These are phyloP conservation scores for Bombyx mori DNA, from an alignment of 1,140 invertebrate species.

Conservation along the genomic window DNA sequence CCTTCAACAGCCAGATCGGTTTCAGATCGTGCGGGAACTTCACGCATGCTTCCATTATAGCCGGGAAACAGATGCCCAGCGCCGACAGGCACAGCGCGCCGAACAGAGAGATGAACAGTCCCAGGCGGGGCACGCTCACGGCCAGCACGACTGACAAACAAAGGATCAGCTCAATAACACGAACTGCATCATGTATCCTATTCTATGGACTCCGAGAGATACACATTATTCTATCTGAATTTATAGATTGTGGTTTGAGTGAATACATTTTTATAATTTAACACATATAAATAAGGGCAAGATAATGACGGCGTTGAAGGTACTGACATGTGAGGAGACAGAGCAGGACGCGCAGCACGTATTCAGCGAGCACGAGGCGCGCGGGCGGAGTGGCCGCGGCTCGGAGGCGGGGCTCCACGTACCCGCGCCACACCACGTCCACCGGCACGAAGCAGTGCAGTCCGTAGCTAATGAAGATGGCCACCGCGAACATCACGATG, in stretches of 20 bases:
- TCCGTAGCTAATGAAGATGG: constrained; percentile 92
- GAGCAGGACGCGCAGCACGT: constrained; percentile 75
- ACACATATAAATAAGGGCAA: too few relatives aligned
- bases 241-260: too few relatives aligned
- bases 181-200: neutral
- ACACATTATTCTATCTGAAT: too few relatives aligned
- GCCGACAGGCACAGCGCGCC: constrained; percentile 90
- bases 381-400: constrained; percentile 45
- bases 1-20: constrained; percentile 67
- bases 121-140: constrained; percentile 83
- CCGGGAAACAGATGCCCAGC: constrained; percentile 90
- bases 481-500: constrained; percentile 87
- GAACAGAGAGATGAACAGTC: constrained; percentile 91
- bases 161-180: neutral
- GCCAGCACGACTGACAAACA: constrained; percentile 80
- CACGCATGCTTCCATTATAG: constrained; percentile 82
- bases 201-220: too few relatives aligned
- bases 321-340: constrained; percentile 84
- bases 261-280: too few relatives aligned
- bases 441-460: constrained; percentile 96
- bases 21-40: constrained; percentile 52
- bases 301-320: neutral
- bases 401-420: constrained; percentile 73
- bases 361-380: constrained; percentile 69
- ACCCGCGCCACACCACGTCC: constrained; percentile 88